These are phyloP conservation scores for Aphelenchoides bicaudatus DNA, from an alignment of 2,888 invertebrate genomes.

Conservation along the genomic window DNA sequence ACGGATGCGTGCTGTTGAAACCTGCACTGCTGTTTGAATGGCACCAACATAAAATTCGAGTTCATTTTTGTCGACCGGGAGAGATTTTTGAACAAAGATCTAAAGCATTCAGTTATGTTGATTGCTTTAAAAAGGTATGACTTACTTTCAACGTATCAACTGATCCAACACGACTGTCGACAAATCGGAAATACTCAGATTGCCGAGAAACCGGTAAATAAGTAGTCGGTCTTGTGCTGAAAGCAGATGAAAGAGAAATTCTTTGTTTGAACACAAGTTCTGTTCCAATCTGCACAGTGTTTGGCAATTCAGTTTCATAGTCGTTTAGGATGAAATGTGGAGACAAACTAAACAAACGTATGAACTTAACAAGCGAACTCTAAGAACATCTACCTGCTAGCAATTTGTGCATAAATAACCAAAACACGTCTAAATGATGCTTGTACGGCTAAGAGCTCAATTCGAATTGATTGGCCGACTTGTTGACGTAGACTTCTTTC, in stretches of 20 bases:
- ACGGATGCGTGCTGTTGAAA: conserved; percentile 19
- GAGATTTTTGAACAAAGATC: not conserved
- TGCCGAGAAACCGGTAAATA: not conserved
- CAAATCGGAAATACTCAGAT: not conserved
- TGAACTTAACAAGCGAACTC: not conserved
- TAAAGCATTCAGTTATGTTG: not conserved
- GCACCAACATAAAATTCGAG: conserved; percentile 24
- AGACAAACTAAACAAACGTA: not conserved
- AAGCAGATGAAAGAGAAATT: not conserved
- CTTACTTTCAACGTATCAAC: not conserved
- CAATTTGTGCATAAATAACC: conserved; percentile 4
- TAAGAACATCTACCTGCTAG: not conserved
- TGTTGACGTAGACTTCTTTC: not conserved
- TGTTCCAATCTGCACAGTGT: not conserved
- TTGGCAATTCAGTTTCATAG: not conserved
- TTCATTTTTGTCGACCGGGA: not conserved
- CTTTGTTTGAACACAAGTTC: not conserved
- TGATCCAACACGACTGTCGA: not conserved
- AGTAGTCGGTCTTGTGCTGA: not conserved
- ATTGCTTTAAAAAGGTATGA: not conserved
- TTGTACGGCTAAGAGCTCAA: not conserved
- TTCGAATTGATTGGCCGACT: not conserved
- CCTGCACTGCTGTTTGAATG: conserved; percentile 7
- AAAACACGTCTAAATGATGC: conserved; percentile 9
- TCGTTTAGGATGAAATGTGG: not conserved